These are phyloP conservation scores for Apoda limacodes DNA, from an alignment of 2,888 invertebrate species.

Conservation along the genomic window DNA sequence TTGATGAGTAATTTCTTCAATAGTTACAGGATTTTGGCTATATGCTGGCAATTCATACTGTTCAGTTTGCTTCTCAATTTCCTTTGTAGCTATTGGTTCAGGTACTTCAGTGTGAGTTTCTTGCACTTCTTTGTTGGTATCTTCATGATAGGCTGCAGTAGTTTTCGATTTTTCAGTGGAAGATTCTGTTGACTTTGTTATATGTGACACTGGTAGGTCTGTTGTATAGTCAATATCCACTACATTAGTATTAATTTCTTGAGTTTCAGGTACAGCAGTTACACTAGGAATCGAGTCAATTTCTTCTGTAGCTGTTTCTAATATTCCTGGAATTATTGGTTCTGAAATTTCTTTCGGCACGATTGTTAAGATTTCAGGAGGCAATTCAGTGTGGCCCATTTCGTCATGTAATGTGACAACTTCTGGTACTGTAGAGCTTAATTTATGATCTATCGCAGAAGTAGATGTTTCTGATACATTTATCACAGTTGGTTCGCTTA, in stretches of 20 bases:
- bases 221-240: conserved; percentile 2
- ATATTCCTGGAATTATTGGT: background rate
- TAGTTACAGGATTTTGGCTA: too few species aligned
- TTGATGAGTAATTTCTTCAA: too few species aligned
- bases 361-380: too few species aligned
- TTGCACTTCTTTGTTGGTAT: conserved; percentile 6
- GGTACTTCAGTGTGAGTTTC: conserved; percentile 7
- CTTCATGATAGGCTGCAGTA: conserved; percentile 2
- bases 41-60: conserved; percentile 5
- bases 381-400: too few species aligned
- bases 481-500: conserved; percentile 3
- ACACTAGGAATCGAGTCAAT: background rate
- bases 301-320: background rate
- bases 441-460: too few species aligned
- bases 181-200: too few species aligned
- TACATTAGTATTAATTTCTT: conserved; percentile 2
- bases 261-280: background rate
- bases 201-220: background rate
- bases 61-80: conserved; percentile 4
- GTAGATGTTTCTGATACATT: conserved; percentile 9
- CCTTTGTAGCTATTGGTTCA: conserved; percentile 1
- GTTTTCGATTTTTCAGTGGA: background rate
- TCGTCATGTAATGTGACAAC: too few species aligned
- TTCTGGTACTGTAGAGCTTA: too few species aligned
- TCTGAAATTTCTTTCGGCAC: background rate